Evolutionary conservation across 2,888 invertebrate species (phyloP), one percentile per base, ranked within the genome.

Genomic region (Cyclophora punctaria): DNA sequence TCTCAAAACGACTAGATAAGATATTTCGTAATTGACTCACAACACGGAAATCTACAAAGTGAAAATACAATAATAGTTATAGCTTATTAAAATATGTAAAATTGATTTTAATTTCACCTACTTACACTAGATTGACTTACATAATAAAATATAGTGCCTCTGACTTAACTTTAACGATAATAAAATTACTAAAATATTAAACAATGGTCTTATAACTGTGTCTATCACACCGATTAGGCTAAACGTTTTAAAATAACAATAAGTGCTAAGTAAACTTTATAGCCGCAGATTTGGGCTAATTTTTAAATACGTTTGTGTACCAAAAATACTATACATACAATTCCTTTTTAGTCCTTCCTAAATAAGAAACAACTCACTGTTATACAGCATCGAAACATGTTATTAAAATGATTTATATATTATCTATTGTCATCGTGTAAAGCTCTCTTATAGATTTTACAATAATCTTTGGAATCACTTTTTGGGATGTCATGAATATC

Each of bases 1-100:
- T 82, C 77, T 84, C 79, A 76, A 80, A 81, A 78, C 75, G 86
- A 86, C 86, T 85, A 86, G 86, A 85, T 71, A 69, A 68, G 58
- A 67, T 70, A 66, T 66, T 63, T 70, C 67, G 64, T 78, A 83
- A 84, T 83, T 83, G 83, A 85, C 82, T 75, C 66, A 81, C 75
- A 78, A 83, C 76, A 82, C 69, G 71, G 60, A 76, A 52, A 57
- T 20, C 67, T 73, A 74, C 63, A 48, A 57, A 50, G 61, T 69
- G 62, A 67, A 45, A 20, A 43, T 47, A 47, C 41, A 44, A 4
- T 3, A 7, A 7, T 44, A 44, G 37, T 49, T 53, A 57, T 46
- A 47, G 37, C 34, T 7, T 46, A 49, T 37, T 47, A 48, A 45
- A 50, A 52, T 42, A 45, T 58, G 46, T 53, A 52, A 53, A 51